phyloP scores from a whole-genome alignment of 2,113 vertebrate species.

The Gallinago undulata region DNA sequence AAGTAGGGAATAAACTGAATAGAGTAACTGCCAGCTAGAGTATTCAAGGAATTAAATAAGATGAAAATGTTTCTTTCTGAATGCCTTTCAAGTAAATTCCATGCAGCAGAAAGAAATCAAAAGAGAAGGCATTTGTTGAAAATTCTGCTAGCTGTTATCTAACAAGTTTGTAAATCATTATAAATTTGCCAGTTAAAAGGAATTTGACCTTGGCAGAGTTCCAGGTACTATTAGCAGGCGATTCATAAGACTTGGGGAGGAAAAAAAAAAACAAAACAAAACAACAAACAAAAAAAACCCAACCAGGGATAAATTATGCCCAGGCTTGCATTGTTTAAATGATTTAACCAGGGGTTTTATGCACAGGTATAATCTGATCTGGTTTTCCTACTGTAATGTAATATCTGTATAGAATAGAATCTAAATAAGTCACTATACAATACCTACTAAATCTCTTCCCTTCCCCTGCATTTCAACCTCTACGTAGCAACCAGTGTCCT shows the following conservation, averaged over 20 bases:
- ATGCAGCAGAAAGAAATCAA: background rate
- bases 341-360: background rate
- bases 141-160: background rate
- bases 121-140: constrained; percentile 7
- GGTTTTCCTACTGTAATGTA: background rate
- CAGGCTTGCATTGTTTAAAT: background rate
- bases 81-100: constrained; percentile 11
- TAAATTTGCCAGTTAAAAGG: background rate
- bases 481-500: background rate
- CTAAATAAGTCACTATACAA: background rate
- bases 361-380: background rate
- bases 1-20: background rate
- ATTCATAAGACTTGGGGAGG: background rate
- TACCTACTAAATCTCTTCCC: background rate
- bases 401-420: background rate
- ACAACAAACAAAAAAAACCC: background rate
- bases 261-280: background rate
- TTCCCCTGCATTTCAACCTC: background rate
- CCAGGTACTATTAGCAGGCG: background rate
- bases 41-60: background rate
- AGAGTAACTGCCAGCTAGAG: background rate
- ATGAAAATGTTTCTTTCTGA: background rate
- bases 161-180: background rate
- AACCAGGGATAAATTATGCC: background rate
- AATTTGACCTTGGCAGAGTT: background rate